phyloP scores from a whole-genome alignment of 2,888 invertebrate species.

The Lasius platythorax region DNA sequence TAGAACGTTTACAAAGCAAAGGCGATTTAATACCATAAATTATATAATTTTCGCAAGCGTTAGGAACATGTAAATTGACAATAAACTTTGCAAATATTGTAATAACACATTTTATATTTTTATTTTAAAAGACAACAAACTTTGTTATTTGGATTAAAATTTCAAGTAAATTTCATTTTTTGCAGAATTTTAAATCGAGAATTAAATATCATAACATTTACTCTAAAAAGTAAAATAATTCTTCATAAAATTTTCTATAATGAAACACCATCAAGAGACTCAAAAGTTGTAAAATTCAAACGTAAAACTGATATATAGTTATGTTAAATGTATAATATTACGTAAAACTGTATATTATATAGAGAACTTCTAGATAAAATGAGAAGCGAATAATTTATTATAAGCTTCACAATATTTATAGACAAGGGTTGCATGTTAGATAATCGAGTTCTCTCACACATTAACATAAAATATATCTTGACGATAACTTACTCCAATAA shows the following conservation, averaged over 20 bases:
- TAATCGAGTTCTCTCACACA: neutral
- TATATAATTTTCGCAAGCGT: neutral
- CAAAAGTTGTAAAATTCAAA: neutral
- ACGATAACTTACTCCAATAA: neutral
- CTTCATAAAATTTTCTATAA: neutral
- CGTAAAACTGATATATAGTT: neutral
- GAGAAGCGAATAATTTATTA: neutral
- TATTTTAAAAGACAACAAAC: neutral
- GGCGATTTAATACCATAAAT: neutral
- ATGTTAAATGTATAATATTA: neutral
- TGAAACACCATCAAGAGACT: neutral
- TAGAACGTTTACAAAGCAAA: neutral
- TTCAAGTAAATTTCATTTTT: neutral
- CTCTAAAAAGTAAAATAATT: neutral
- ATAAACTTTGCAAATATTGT: neutral
- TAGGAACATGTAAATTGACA: constrained; percentile 1
- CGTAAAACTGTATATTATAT: neutral
- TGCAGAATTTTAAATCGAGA: neutral
- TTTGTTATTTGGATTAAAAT: neutral
- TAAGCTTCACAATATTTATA: constrained; percentile 1
- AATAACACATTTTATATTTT: neutral
- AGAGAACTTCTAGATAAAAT: neutral
- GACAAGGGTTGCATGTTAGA: neutral
- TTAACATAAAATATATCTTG: neutral
- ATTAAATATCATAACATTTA: neutral